Evolutionary conservation across 1,140 invertebrate species (phyloP), one percentile per base, ranked within the genome.

Genomic region (Caenorhabditis latens): DNA sequence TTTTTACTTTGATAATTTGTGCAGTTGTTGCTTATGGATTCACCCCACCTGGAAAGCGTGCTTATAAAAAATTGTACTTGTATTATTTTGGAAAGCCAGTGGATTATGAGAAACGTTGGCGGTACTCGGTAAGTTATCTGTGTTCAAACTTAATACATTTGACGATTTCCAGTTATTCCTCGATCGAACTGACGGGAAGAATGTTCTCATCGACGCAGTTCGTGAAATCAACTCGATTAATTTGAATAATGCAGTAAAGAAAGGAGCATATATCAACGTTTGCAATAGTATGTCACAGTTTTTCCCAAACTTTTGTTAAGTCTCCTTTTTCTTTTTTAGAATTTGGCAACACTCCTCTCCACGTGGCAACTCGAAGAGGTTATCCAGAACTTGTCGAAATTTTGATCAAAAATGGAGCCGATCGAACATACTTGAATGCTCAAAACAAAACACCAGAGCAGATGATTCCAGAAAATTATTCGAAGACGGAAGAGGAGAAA

Each of bases 81-180:
- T 79, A 50, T 24, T 43, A 79, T n/a, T 79, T 79, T 79, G 71
- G 71, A 79, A 79, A 79, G 53, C 43, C 46, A 13, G 8, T 21
- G 24, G 71, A 79, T 79, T 79, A 24, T 14, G 71, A 79, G 14
- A 79, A 79, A 50, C 71, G 71, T 19, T 79, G 71, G 71, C 16
- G 71, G 11, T 79, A 79, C 46, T 79, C 71, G 21, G 71, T 79
- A 9, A 79, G 42, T 32, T 1, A 9, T 65, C 40, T 40, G 8
- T 0, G 32, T 32, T 32, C 32, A 32, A 32, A 32, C 32, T 32
- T 32, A 2, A 32, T 32, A 1, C 32, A 32, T 32, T 32, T 32
- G 32, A 40, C 6, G 19, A 75, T 46, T 75, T 75, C 9, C 40
- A 79, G 71, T 50, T 79, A n/a, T 79, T 79, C 19, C 14, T 79